Base-by-base conservation (phyloP, 2,113 vertebrate genomes). In the Chrysemys picta region DNA sequence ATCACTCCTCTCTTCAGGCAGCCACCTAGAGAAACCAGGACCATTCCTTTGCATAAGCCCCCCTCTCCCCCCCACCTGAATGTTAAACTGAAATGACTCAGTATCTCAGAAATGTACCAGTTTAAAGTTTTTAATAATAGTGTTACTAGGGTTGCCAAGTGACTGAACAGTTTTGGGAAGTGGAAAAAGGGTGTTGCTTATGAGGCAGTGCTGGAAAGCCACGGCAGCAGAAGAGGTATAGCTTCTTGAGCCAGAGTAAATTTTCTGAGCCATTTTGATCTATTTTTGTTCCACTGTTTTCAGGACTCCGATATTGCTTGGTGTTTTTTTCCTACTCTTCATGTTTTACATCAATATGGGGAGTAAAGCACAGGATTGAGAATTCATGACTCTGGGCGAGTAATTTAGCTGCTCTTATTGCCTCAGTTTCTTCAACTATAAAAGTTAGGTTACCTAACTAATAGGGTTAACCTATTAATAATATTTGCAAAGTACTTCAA, bases 271-370 rank as follows among this genome's bases (percentile, higher is more conserved):
- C 65, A 72, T 72, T 72, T 9, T n/a, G 19, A n/a, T 21, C 65
- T 38, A 72, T 72, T 72, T 72, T n/a, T 72, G 35, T 38, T 72
- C 65, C n/a, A 72, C 35, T n/a, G 22, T 8, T 72, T 76, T 21
- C 2, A 8, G n/a, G 9, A 72, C 65, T 72, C 81, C 42, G 29
- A 3, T 80, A 31, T 87, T 1, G 1, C 82, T 90, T 31, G 35
- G 85, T n/a, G 81, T 78, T 47, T 78, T 11, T 25, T 78, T 78
- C 38, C 12, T 25, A 35, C 54, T 89, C 21, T 78, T 88, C 16
- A 2, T 3, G 5, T 22, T 45, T 54, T 62, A 9, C 50, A 16
- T 59, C 25, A 16, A 49, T 6, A 1, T 0, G 24, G 35, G 13
- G 38, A 56, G 85, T 38, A 79, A 52, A 50, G 35, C 22, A 13